Percentiles rank a stretch among this genome's conserved stretches.
These are phyloP conservation scores for Drosophila kokeensis DNA, from an alignment of 2,888 invertebrate genomes.

Conservation along the genomic window DNA sequence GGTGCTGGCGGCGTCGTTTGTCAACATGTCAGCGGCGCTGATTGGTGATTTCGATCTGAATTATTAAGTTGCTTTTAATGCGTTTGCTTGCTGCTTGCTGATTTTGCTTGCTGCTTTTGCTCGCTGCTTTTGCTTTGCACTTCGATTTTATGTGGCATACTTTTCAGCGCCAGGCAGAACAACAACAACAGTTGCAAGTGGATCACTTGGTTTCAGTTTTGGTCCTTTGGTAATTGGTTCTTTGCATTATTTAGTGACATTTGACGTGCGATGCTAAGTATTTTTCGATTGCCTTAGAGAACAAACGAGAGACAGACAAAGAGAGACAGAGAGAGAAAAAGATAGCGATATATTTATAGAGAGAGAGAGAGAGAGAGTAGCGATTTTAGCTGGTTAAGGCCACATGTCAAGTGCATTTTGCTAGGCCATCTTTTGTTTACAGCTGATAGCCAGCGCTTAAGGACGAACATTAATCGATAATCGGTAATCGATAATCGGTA, in stretches of 20 bases:
- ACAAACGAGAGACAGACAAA: neutral
- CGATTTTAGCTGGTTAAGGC: neutral
- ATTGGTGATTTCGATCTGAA: slow-evolving; percentile 80
- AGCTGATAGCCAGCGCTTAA: neutral
- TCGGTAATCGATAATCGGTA: slow-evolving; percentile 8
- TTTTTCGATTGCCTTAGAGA: slow-evolving; percentile 49
- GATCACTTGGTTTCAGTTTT: slow-evolving; percentile 52
- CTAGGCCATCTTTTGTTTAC: slow-evolving; percentile 4
- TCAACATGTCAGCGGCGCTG: slow-evolving; percentile 78
- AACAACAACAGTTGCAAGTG: slow-evolving; percentile 45
- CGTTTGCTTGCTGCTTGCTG: slow-evolving; percentile 57
- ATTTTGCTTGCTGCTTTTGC: slow-evolving; percentile 35
- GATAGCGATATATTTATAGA: too few relatives aligned
- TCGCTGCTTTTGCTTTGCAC: slow-evolving; percentile 15
- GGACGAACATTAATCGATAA: neutral
- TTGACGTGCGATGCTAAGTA: slow-evolving; percentile 63
- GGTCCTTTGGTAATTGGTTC: slow-evolving; percentile 49
- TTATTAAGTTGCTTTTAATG: slow-evolving; percentile 79
- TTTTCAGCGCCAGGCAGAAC: slow-evolving; percentile 44
- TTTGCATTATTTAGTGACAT: slow-evolving; percentile 56
- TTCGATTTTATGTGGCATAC: slow-evolving; percentile 64
- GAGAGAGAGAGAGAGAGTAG: neutral
- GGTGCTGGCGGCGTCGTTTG: slow-evolving; percentile 73
- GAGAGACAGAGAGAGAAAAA: neutral
- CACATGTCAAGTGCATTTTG: slow-evolving; percentile 13